These are phyloP conservation scores for Crotophaga sulcirostris DNA, from an alignment of 2,113 vertebrate species.

Conservation along the genomic window DNA sequence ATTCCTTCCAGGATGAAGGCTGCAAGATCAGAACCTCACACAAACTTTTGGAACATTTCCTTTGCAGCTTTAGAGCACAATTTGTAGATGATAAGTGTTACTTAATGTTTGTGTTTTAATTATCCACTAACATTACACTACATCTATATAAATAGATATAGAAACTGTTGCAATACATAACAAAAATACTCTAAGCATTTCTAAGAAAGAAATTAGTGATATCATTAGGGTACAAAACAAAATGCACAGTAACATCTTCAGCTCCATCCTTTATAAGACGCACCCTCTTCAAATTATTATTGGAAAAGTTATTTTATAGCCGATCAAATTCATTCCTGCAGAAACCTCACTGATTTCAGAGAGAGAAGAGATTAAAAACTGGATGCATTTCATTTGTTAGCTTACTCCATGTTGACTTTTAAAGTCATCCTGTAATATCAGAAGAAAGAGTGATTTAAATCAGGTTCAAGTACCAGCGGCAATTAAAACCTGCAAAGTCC, in stretches of 20 bases:
- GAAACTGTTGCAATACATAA: not conserved
- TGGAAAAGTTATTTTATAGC: not conserved
- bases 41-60: not conserved
- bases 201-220: not conserved
- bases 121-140: not conserved
- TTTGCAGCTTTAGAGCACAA: not conserved
- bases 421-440: not conserved
- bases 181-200: not conserved
- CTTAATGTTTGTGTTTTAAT: not conserved
- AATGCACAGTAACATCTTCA: not conserved
- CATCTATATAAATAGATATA: not conserved
- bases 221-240: not conserved
- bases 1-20: not conserved
- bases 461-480: slow-evolving; percentile 11
- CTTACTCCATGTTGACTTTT: not conserved
- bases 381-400: not conserved
- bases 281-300: not conserved
- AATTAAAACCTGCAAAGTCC: not conserved
- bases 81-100: not conserved
- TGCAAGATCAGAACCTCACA: not conserved
- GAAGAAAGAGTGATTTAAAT: not conserved
- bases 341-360: not conserved
- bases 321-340: not conserved
- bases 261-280: not conserved
- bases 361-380: not conserved